Conservation (phyloP, 1,140 invertebrate species). For the Muscidifurax raptorellus region DNA sequence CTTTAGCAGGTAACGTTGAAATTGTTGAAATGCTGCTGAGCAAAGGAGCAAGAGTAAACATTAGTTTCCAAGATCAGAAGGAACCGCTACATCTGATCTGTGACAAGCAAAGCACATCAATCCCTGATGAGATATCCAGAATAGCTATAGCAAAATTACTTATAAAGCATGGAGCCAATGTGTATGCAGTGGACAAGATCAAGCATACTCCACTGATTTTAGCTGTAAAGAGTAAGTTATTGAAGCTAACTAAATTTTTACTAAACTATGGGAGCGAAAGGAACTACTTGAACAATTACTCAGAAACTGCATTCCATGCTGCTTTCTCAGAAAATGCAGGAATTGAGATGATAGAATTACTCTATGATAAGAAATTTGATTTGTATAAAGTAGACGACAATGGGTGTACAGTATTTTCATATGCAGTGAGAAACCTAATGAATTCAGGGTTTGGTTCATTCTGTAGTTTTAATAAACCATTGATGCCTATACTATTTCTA, state of each 20-base stretch:
- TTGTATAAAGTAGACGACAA: not conserved
- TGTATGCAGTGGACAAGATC: not conserved
- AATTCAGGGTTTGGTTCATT: not conserved
- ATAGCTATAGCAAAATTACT: conserved; percentile 16
- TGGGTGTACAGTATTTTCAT: conserved; percentile 2
- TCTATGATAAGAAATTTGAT: conserved; percentile 11
- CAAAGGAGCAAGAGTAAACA: conserved; percentile 11
- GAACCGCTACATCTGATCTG: conserved; percentile 9
- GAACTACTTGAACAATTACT: not conserved
- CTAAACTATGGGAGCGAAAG: not conserved
- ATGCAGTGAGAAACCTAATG: conserved; percentile 22
- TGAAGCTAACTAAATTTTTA: conserved; percentile 6
- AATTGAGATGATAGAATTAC: not conserved
- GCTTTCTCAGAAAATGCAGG: conserved; percentile 16
- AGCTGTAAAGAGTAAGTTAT: conserved; percentile 15
- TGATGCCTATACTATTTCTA: conserved; percentile 4
- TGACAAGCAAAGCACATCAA: not conserved
- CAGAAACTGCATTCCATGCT: conserved; percentile 21
- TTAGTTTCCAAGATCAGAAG: conserved; percentile 25
- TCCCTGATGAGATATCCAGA: conserved; percentile 21
- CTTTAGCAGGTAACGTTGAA: conserved; percentile 3
- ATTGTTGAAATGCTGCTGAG: not conserved
- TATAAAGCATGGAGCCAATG: conserved; percentile 1
- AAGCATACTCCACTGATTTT: conserved; percentile 8
- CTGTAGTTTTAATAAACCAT: conserved; percentile 1